Evolutionary conservation across 1,140 invertebrate species (phyloP).

Genomic region (Drosophila rhopaloa): DNA sequence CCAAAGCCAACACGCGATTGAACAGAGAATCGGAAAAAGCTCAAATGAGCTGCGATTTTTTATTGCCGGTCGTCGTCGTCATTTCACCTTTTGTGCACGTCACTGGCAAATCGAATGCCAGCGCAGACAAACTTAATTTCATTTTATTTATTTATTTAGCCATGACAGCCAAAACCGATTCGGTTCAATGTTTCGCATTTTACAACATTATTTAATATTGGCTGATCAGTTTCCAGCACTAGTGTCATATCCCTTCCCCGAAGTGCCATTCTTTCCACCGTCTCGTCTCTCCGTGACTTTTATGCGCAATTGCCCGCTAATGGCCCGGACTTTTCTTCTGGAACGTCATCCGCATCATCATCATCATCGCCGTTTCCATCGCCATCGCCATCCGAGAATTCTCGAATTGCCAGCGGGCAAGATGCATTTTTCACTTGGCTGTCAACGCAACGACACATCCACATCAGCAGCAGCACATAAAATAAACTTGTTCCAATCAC

Average conservation of each 20-base stretch:
- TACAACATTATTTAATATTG: slow-evolving; percentile 84
- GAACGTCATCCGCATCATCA: slow-evolving; percentile 71
- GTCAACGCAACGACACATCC: slow-evolving; percentile 51
- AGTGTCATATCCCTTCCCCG: slow-evolving; percentile 1
- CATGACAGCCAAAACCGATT: slow-evolving; percentile 60
- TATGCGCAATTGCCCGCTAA: slow-evolving; percentile 79
- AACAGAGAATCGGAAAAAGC: slow-evolving; percentile 70
- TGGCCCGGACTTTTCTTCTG: slow-evolving; percentile 59
- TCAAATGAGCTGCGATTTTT: slow-evolving; percentile 80
- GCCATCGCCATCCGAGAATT: slow-evolving; percentile 27
- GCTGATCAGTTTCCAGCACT: slow-evolving; percentile 39
- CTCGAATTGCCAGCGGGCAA: slow-evolving; percentile 63
- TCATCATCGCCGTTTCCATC: slow-evolving; percentile 36
- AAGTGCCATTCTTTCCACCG: slow-evolving; percentile 19
- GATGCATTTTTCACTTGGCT: slow-evolving; percentile 79
- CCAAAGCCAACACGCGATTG: slow-evolving; percentile 68
- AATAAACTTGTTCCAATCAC: slow-evolving; percentile 43
- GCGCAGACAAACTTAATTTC: slow-evolving; percentile 68
- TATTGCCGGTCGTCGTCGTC: slow-evolving; percentile 62
- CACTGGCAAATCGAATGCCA: slow-evolving; percentile 55
- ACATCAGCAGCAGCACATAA: slow-evolving; percentile 56
- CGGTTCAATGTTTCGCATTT: slow-evolving; percentile 73
- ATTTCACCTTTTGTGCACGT: slow-evolving; percentile 77
- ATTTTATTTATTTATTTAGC: slow-evolving; percentile 79
- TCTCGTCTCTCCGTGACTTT: slow-evolving; percentile 62